A percentile compares a stretch with the other conserved stretches of the same genome.
Conservation (phyloP, 2,797 vertebrate species). For the Schizothorax lantsangensis region DNA sequence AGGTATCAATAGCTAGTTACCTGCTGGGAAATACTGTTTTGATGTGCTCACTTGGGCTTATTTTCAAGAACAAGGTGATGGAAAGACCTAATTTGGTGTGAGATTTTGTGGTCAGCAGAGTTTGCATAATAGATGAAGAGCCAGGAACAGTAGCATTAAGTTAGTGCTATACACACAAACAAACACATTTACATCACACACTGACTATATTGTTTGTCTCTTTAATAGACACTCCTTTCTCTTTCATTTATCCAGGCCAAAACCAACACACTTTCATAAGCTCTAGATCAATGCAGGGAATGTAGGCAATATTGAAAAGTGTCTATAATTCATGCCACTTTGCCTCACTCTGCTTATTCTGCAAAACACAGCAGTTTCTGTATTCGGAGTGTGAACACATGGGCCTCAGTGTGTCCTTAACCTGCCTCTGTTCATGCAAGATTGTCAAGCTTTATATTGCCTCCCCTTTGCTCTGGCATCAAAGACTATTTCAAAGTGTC, state of each 20-base stretch:
- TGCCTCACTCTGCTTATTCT: slow-evolving; percentile 54
- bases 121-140: slow-evolving; percentile 20
- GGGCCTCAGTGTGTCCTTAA: slow-evolving; percentile 16
- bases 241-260: slow-evolving; percentile 11
- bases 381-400: slow-evolving; percentile 1
- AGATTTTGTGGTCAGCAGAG: slow-evolving; percentile 42
- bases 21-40: not conserved
- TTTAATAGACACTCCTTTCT: slow-evolving; percentile 29
- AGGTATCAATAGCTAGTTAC: not conserved
- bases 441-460: slow-evolving; percentile 40
- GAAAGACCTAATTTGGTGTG: slow-evolving; percentile 22
- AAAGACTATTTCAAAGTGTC: slow-evolving; percentile 41
- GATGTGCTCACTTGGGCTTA: slow-evolving; percentile 1
- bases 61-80: slow-evolving; percentile 5
- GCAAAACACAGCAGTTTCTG: slow-evolving; percentile 42
- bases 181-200: not conserved
- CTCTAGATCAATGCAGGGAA: slow-evolving; percentile 56
- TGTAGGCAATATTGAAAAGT: slow-evolving; percentile 54
- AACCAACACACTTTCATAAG: slow-evolving; percentile 50
- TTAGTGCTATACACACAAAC: slow-evolving; percentile 1
- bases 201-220: slow-evolving; percentile 25
- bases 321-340: slow-evolving; percentile 58
- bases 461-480: slow-evolving; percentile 27
- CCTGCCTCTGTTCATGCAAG: slow-evolving; percentile 8
- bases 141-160: slow-evolving; percentile 17